Conservation (phyloP, 2,888 invertebrate genomes). For the Lottia scabra region DNA sequence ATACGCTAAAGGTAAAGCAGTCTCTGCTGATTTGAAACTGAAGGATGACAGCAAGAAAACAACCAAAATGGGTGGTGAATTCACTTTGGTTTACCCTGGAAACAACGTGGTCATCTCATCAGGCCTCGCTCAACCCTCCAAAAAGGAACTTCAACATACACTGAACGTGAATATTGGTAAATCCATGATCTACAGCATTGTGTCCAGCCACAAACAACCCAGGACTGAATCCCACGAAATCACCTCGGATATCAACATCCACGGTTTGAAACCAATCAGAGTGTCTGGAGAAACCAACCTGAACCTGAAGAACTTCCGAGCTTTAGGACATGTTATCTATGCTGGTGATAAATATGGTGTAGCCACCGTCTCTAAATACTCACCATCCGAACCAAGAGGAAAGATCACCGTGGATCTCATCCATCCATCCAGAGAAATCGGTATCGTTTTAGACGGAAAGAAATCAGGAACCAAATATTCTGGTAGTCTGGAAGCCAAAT, state of each 20-base stretch:
- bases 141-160: constrained; percentile 37
- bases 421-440: constrained; percentile 40
- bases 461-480: constrained; percentile 27
- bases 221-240: constrained; percentile 30
- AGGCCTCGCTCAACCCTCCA: constrained; percentile 35
- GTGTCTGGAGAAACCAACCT: constrained; percentile 37
- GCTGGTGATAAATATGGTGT: constrained; percentile 35
- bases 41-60: constrained; percentile 39
- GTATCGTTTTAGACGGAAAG: constrained; percentile 35
- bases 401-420: constrained; percentile 35
- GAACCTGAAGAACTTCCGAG: constrained; percentile 33
- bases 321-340: constrained; percentile 26
- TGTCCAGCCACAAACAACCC: constrained; percentile 32
- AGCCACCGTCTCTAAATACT: constrained; percentile 28
- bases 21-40: constrained; percentile 34
- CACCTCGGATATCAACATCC: constrained; percentile 37
- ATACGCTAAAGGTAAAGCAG: constrained; percentile 36
- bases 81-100: constrained; percentile 44
- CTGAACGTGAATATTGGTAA: constrained; percentile 35
- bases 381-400: constrained; percentile 19
- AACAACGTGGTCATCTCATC: constrained; percentile 39
- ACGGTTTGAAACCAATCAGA: constrained; percentile 30
- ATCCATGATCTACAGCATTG: constrained; percentile 30
- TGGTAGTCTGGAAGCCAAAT: constrained; percentile 38
- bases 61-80: constrained; percentile 35